Percentiles rank a stretch among this genome's conserved stretches.
phyloP scores from a whole-genome alignment of 2,888 invertebrate genomes.

The Ganaspis brasiliensis region DNA sequence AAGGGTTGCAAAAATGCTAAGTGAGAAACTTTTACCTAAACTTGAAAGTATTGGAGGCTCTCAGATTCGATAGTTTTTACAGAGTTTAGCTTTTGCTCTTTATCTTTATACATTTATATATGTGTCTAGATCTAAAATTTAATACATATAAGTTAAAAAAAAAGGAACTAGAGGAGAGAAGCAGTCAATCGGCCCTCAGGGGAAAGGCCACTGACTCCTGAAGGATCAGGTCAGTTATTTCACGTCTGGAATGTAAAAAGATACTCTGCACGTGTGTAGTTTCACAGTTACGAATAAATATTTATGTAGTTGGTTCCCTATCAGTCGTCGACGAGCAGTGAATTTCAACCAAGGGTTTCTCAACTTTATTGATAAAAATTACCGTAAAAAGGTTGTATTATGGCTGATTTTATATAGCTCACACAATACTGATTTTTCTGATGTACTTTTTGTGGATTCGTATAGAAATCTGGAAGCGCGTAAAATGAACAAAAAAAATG shows the following conservation, averaged over 20 bases:
- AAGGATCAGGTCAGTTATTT: conserved; percentile 17
- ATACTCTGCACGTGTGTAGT: not conserved
- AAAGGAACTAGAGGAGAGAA: not conserved
- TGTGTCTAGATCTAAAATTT: not conserved
- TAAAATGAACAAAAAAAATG: too few species aligned
- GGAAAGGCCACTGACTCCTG: conserved; percentile 19
- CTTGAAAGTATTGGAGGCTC: not conserved
- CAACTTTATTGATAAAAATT: conserved; percentile 17
- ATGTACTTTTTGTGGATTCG: not conserved
- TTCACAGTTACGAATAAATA: not conserved
- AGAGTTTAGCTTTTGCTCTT: conserved; percentile 2
- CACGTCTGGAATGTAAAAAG: not conserved
- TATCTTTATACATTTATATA: too few species aligned
- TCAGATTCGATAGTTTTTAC: not conserved
- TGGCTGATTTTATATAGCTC: not conserved
- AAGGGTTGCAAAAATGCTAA: not conserved
- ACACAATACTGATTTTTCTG: not conserved
- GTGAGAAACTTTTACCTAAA: not conserved
- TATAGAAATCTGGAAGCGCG: too few species aligned
- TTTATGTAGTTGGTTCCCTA: not conserved
- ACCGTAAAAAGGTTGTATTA: not conserved
- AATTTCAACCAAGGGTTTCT: conserved; percentile 11
- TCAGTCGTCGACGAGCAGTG: not conserved
- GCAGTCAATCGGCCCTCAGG: not conserved
- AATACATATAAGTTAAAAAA: not conserved